Evolutionary conservation across 1,140 invertebrate species (phyloP).

Genomic region (Aphidius ervi): DNA sequence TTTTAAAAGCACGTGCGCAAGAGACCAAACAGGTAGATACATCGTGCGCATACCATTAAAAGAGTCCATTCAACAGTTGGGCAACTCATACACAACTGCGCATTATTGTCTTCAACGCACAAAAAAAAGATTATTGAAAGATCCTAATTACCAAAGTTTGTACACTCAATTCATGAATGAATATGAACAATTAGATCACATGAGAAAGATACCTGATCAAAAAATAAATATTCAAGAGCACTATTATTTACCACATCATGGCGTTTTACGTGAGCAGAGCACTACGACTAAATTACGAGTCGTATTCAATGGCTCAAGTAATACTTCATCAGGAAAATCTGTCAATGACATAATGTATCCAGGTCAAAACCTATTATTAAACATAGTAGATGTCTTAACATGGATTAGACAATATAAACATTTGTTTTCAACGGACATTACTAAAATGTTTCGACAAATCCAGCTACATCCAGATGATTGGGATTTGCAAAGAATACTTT

Average conservation of each 20-base stretch:
- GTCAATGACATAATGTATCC: constrained; percentile 34
- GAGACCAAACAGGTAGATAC: constrained; percentile 21
- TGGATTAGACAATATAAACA: constrained; percentile 16
- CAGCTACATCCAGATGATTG: background rate
- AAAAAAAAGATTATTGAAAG: constrained; percentile 16
- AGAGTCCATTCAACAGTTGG: constrained; percentile 11
- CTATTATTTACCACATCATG: constrained; percentile 25
- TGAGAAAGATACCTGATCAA: constrained; percentile 20
- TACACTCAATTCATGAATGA: constrained; percentile 39
- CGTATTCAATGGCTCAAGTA: constrained; percentile 40
- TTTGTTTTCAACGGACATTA: constrained; percentile 34
- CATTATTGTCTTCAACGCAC: constrained; percentile 11
- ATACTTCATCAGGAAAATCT: constrained; percentile 23
- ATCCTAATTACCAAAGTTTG: constrained; percentile 24
- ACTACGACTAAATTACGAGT: constrained; percentile 18
- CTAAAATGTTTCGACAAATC: constrained; percentile 11
- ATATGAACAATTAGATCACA: constrained; percentile 39
- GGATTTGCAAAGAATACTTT: constrained; percentile 3
- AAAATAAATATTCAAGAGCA: too few species aligned
- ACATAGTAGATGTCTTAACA: constrained; percentile 13
- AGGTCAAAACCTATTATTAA: constrained; percentile 4
- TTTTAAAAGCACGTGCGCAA: constrained; percentile 13
- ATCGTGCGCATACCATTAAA: constrained; percentile 25
- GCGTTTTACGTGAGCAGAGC: constrained; percentile 23
- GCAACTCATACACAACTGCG: constrained; percentile 23